These are phyloP conservation scores for Neodontobutis hainanensis DNA, from an alignment of 2,113 vertebrate species.

Conservation along the genomic window DNA sequence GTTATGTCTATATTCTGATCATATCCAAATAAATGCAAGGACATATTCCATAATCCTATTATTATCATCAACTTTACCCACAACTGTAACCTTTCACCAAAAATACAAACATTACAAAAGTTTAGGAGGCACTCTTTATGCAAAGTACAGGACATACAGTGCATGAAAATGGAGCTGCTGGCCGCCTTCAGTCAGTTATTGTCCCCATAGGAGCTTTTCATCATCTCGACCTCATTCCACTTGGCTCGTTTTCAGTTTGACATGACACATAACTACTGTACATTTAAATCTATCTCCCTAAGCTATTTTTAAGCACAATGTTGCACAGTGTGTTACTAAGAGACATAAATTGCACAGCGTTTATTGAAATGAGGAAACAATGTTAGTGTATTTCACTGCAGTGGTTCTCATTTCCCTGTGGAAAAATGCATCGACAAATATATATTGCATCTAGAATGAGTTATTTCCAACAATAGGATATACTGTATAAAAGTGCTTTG, in stretches of 20 bases:
- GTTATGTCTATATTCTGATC: not conserved
- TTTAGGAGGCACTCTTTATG: slow-evolving; percentile 1
- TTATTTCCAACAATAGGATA: not conserved
- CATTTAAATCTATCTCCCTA: not conserved
- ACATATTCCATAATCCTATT: not conserved
- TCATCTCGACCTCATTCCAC: slow-evolving; percentile 4
- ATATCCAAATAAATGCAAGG: slow-evolving; percentile 12
- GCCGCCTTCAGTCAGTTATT: not conserved
- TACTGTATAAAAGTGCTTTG: not conserved
- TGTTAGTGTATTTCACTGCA: slow-evolving; percentile 4
- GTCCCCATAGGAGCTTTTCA: slow-evolving; percentile 18
- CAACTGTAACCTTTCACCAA: no score
- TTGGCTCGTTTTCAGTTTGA: slow-evolving; percentile 17
- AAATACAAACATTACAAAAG: not conserved
- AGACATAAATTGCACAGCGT: not conserved
- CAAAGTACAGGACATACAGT: slow-evolving; percentile 4
- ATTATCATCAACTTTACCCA: no score
- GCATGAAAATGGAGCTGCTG: slow-evolving; percentile 2
- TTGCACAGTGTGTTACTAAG: not conserved
- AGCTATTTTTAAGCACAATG: slow-evolving; percentile 2
- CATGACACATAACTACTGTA: slow-evolving; percentile 6
- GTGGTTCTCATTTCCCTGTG: not conserved
- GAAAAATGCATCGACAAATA: not conserved
- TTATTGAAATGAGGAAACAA: not conserved
- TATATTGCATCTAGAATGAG: not conserved